Base-by-base conservation (phyloP, 2,888 invertebrate genomes). In the Digitonthophagus gazella region DNA sequence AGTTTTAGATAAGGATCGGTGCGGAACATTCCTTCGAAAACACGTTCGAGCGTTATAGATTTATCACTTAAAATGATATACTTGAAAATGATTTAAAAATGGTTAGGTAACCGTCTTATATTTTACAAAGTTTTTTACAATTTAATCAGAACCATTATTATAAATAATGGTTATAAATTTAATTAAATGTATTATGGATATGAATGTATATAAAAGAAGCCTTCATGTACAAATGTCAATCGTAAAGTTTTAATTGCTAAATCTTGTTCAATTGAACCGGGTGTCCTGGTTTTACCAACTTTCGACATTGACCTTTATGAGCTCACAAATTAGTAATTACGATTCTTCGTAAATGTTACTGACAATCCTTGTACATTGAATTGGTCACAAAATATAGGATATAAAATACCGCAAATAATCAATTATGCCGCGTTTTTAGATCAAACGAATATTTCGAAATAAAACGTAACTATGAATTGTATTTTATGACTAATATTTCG, bases 301-400 rank as follows among this genome's bases (percentile, higher is more conserved):
- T 44, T 44, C 28, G 28, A 44, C 28, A 44, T 44, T 44, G 28
- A 44, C 28, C 28, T 44, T 44, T 61, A 61, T 61, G 16, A 61
- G 20, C 61, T 19, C 20, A 61, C 18, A 61, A 61, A 61, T 61
- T 61, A 61, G 61, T 18, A 16, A 15, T 61, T 61, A 61, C 61
- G 18, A 61, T 44, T 44, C 15, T 58, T 11, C 2, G 58, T 58
- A 58, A 58, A 3, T 58, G 18, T 58, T 58, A 3, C 58, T 16
- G 14, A 16, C 58, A 16, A 58, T n/a, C 8, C 6, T 4, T 11
- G 58, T 58, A n/a, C n/a, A n/a, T 15, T 6, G 15, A 57, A 5
- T 57, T 57, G 57, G 16, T 57, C 3, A 3, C 28, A 44, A 11
- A 44, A 44, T 5, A 5, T 5, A n/a, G n/a, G 15, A 15, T 57